These are phyloP conservation scores for Acipenser ruthenus DNA, from an alignment of 2,797 vertebrate genomes.

Conservation along the genomic window DNA sequence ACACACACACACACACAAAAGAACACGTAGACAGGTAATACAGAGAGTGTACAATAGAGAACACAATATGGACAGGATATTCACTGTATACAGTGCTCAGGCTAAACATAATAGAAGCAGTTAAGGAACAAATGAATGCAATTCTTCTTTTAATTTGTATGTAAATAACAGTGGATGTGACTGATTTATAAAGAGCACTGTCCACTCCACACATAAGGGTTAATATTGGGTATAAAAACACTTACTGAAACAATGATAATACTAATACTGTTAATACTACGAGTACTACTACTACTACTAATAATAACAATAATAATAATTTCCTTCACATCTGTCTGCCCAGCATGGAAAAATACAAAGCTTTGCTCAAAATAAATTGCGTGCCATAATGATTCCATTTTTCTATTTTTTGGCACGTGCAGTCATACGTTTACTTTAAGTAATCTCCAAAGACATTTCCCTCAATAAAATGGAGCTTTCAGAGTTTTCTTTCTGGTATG, in stretches of 20 bases:
- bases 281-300: too few relatives aligned
- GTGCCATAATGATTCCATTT: not conserved
- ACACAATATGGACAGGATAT: constrained; percentile 38
- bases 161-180: too few relatives aligned
- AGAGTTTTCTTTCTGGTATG: constrained; percentile 24
- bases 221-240: too few relatives aligned
- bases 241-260: too few relatives aligned
- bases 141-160: too few relatives aligned
- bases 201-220: too few relatives aligned
- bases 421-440: not conserved
- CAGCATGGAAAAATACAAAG: constrained; percentile 20
- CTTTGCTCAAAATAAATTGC: not conserved
- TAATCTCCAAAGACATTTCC: constrained; percentile 19
- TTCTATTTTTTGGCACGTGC: constrained; percentile 1
- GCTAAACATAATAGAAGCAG: not conserved
- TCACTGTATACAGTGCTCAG: constrained; percentile 17
- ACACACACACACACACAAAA: constrained; percentile 37
- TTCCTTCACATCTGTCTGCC: not conserved
- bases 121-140: too few relatives aligned
- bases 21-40: constrained; percentile 36
- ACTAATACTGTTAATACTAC: too few relatives aligned
- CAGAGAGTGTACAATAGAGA: constrained; percentile 48
- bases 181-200: too few relatives aligned
- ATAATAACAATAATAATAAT: too few relatives aligned
- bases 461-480: constrained; percentile 9